Evolutionary conservation across 2,113 vertebrate species (phyloP).

Genomic region (Eretmochelys imbricata): DNA sequence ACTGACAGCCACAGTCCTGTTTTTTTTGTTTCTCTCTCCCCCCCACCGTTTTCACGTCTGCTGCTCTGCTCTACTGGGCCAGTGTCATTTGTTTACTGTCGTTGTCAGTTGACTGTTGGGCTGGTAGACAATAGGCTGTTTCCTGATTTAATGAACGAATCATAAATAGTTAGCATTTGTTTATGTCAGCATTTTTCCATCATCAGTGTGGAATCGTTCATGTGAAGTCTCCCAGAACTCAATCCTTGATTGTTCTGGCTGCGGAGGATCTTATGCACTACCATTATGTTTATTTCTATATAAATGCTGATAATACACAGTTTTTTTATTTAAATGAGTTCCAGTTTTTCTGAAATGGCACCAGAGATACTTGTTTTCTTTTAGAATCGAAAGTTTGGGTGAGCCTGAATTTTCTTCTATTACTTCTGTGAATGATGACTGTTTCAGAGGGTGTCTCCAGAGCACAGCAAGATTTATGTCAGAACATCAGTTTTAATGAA

Average conservation of each 20-base stretch:
- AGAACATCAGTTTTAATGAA: not conserved
- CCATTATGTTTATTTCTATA: not conserved
- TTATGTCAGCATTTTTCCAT: not conserved
- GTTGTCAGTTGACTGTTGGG: not conserved
- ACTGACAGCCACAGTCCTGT: not conserved
- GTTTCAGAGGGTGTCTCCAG: accelerated
- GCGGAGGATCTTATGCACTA: accelerated
- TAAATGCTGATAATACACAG: accelerated
- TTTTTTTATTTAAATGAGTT: not conserved
- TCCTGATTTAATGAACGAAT: not conserved
- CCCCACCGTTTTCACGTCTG: not conserved
- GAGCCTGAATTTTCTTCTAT: not conserved
- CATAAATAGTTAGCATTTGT: not conserved
- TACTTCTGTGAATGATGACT: not conserved
- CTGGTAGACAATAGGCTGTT: not conserved
- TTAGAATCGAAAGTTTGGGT: not conserved
- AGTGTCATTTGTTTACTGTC: not conserved
- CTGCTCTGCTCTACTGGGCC: not conserved
- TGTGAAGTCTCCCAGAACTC: not conserved
- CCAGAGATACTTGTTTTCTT: accelerated
- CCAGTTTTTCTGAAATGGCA: not conserved
- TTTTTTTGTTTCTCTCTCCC: not conserved
- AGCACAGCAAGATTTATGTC: not conserved
- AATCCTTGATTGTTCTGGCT: not conserved
- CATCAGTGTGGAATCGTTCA: not conserved